phyloP scores from a whole-genome alignment of 2,888 invertebrate species.

The Trachelus stipa region DNA sequence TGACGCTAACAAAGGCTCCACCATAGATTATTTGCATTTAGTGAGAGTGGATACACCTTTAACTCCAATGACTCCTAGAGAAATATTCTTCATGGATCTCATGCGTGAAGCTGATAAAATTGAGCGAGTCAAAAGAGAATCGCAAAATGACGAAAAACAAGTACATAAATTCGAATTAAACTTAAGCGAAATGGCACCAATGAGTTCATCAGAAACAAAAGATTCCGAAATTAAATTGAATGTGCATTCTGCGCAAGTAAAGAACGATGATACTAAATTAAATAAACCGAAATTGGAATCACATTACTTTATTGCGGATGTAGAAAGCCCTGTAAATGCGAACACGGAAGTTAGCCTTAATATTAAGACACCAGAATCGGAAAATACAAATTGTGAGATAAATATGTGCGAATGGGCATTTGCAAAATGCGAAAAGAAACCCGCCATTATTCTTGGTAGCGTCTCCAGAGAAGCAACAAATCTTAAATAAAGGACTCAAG shows the following conservation, averaged over 20 bases:
- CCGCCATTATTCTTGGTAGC: conserved; percentile 17
- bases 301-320: conserved; percentile 45
- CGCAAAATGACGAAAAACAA: too few relatives aligned
- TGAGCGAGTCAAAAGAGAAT: too few relatives aligned
- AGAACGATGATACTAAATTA: conserved; percentile 14
- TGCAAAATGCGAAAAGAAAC: conserved; percentile 25
- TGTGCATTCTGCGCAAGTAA: conserved; percentile 6
- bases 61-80: conserved; percentile 59
- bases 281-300: conserved; percentile 14
- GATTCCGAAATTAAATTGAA: conserved; percentile 3
- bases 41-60: conserved; percentile 39
- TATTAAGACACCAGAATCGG: conserved; percentile 5
- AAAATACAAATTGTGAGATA: neutral
- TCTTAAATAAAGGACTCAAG: too few relatives aligned
- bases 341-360: conserved; percentile 42
- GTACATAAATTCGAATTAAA: too few relatives aligned
- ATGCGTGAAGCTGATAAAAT: conserved; percentile 53
- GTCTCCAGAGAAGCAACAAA: too few relatives aligned
- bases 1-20: conserved; percentile 24
- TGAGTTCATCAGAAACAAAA: too few relatives aligned
- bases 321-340: conserved; percentile 29
- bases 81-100: conserved; percentile 65
- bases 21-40: conserved; percentile 43
- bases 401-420: conserved; percentile 13
- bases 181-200: too few relatives aligned